Percentiles rank a stretch among this genome's conserved stretches.
Conservation (phyloP, 2,888 invertebrate species). For the Andrena chrysosceles region DNA sequence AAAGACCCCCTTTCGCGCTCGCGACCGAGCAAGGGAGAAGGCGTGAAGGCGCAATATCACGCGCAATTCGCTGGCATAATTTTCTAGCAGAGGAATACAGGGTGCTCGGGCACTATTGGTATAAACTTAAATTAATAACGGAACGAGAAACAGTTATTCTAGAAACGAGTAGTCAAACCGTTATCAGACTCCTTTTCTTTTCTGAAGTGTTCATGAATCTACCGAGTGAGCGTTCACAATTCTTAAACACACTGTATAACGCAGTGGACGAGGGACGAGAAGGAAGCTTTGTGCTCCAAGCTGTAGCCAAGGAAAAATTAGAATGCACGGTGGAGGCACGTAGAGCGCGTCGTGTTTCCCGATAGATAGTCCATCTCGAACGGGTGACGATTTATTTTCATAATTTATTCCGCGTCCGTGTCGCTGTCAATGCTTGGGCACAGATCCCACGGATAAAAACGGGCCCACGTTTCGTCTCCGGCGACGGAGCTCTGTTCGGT, state of each 20-base stretch:
- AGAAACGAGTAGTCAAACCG: no score
- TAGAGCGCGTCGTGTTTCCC: constrained; percentile 15
- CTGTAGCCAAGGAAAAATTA: not conserved
- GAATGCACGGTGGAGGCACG: not conserved
- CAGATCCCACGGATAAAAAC: constrained; percentile 58
- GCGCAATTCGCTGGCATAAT: constrained; percentile 32
- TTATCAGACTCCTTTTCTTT: no score
- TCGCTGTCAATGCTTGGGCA: constrained; percentile 58
- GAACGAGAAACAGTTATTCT: no score
- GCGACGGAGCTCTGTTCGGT: not conserved
- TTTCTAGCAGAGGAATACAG: not conserved
- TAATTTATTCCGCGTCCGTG: constrained; percentile 65
- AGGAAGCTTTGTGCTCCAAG: not conserved
- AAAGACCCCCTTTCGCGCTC: constrained; percentile 22
- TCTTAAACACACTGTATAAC: constrained; percentile 6
- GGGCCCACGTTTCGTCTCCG: constrained; percentile 25
- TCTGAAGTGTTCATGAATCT: no score
- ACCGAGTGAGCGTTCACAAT: no score
- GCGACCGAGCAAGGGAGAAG: constrained; percentile 16
- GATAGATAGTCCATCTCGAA: constrained; percentile 46
- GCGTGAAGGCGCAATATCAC: constrained; percentile 36
- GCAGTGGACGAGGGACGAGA: not conserved
- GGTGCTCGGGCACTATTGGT: not conserved
- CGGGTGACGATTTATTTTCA: constrained; percentile 62
- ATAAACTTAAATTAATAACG: not conserved